phyloP scores from a whole-genome alignment of 2,797 vertebrate species.

The Characodon lateralis region DNA sequence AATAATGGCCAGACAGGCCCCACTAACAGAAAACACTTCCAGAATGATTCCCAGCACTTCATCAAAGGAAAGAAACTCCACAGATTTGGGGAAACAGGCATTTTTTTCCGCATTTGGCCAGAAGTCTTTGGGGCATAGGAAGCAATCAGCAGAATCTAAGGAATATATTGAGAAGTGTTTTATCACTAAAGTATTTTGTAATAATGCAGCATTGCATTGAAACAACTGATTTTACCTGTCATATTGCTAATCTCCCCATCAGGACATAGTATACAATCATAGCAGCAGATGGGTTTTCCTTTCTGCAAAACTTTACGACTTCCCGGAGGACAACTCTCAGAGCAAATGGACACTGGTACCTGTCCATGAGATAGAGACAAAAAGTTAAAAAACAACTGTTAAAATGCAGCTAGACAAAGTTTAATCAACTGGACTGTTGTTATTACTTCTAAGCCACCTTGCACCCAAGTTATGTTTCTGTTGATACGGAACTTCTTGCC shows the following conservation, averaged over 20 bases:
- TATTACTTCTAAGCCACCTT: not conserved
- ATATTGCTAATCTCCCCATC: constrained; percentile 76
- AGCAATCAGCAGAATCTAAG: constrained; percentile 71
- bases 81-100: constrained; percentile 61
- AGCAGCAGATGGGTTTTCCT: constrained; percentile 76
- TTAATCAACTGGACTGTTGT: not conserved
- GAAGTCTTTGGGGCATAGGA: constrained; percentile 63
- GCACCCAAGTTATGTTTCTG: constrained; percentile 2
- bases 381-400: not conserved
- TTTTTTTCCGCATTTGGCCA: constrained; percentile 67
- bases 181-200: not conserved
- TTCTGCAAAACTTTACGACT: constrained; percentile 74
- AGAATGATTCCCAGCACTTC: constrained; percentile 69
- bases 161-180: constrained; percentile 18
- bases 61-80: constrained; percentile 74
- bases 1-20: constrained; percentile 48
- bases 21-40: constrained; percentile 49
- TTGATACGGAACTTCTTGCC: constrained; percentile 1
- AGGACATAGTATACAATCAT: constrained; percentile 74
- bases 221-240: constrained; percentile 54
- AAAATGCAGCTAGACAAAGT: not conserved
- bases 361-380: constrained; percentile 18
- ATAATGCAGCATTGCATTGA: not conserved
- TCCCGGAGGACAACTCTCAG: constrained; percentile 70
- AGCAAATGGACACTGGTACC: constrained; percentile 75